Percentiles rank a stretch among this genome's conserved stretches.
Evolutionary conservation across 2,797 vertebrate genomes (phyloP).

Genomic region (Borostomias antarcticus): DNA sequence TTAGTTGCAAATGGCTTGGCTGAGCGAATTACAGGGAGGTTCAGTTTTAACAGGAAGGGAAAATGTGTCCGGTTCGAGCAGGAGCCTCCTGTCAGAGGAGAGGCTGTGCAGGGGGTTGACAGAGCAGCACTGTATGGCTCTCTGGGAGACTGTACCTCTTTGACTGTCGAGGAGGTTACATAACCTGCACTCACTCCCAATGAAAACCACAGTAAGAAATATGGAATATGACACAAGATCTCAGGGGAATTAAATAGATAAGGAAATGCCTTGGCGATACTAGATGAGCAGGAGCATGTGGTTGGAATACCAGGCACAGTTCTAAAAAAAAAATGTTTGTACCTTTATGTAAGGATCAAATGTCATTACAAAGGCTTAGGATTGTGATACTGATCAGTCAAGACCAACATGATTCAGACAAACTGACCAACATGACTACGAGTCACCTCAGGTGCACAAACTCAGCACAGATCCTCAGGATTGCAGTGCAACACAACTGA

Average conservation of each 20-base stretch:
- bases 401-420: background rate
- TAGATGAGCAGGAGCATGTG: background rate
- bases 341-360: background rate
- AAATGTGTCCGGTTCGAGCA: constrained; percentile 33
- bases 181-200: constrained; percentile 53
- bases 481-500: background rate
- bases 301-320: background rate
- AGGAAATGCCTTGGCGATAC: background rate
- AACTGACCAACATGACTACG: background rate
- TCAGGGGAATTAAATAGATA: constrained; percentile 33
- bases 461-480: too few relatives aligned
- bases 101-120: constrained; percentile 52
- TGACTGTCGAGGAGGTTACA: constrained; percentile 62
- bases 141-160: constrained; percentile 69
- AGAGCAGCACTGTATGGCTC: constrained; percentile 67
- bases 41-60: constrained; percentile 57
- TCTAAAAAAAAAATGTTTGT: background rate
- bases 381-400: background rate
- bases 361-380: background rate
- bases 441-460: too few relatives aligned
- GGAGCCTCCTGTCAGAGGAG: constrained; percentile 16
- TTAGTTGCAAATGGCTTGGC: constrained; percentile 29
- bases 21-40: constrained; percentile 41
- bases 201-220: constrained; percentile 49
- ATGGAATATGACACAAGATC: constrained; percentile 22